phyloP scores from a whole-genome alignment of 2,797 vertebrate species.

The Leptatherina wallacei region DNA sequence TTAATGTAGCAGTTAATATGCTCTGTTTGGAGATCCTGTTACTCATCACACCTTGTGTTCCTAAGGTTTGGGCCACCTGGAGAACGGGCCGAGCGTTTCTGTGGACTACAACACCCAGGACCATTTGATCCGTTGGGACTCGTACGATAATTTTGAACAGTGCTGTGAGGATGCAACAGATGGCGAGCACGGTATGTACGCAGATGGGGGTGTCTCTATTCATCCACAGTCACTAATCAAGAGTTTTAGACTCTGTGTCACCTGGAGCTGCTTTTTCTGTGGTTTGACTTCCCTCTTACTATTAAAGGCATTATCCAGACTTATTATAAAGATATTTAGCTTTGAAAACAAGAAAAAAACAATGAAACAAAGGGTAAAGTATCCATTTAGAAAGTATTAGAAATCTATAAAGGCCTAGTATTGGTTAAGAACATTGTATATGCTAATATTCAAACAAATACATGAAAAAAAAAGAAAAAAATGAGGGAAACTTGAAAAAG shows the following conservation, averaged over 20 bases:
- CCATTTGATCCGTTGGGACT: slow-evolving; percentile 96
- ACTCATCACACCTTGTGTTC: slow-evolving; percentile 17
- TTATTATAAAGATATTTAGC: too few species aligned
- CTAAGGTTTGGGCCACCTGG: slow-evolving; percentile 91
- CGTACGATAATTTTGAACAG: slow-evolving; percentile 89
- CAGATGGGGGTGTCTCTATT: slow-evolving; percentile 23
- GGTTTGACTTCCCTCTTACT: neutral
- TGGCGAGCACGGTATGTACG: slow-evolving; percentile 70
- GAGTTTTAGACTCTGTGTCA: neutral
- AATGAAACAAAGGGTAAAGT: too few species aligned
- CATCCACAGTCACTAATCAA: neutral
- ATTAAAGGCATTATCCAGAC: neutral
- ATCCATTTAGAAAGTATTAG: too few species aligned
- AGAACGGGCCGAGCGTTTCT: slow-evolving; percentile 94
- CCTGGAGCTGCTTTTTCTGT: neutral
- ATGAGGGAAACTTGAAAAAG: too few species aligned
- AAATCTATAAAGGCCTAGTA: too few species aligned
- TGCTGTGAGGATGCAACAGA: slow-evolving; percentile 85
- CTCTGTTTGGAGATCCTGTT: neutral
- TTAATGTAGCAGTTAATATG: neutral
- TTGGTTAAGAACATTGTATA: too few species aligned
- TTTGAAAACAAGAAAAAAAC: too few species aligned
- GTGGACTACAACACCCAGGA: slow-evolving; percentile 98
- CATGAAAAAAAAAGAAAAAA: too few species aligned
- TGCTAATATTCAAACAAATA: neutral